A percentile compares a stretch with the other conserved stretches of the same genome.
These are phyloP conservation scores for Onychomys torridus DNA, from an alignment of 2,797 vertebrate species.

Conservation along the genomic window DNA sequence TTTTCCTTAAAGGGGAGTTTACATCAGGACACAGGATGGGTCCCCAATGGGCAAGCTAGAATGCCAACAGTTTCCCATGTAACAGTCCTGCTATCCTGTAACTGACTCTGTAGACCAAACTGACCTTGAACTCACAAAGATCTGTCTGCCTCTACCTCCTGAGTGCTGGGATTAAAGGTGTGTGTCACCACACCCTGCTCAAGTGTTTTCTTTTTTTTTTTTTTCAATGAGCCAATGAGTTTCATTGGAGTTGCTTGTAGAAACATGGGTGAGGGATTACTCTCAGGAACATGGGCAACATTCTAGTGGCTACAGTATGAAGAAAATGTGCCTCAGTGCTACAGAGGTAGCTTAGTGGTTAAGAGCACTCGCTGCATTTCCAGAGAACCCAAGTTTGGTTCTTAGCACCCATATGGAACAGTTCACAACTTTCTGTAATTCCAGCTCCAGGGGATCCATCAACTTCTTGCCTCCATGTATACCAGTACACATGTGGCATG, in stretches of 20 bases:
- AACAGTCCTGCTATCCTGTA: not conserved
- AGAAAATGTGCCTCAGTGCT: not conserved
- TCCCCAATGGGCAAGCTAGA: no score
- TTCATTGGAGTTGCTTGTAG: not conserved
- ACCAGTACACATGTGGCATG: not conserved
- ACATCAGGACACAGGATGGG: no score
- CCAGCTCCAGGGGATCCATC: no score
- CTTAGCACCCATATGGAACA: no score
- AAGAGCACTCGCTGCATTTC: not conserved
- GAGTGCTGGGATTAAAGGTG: not conserved
- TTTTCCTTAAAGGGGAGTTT: no score
- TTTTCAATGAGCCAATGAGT: not conserved
- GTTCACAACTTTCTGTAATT: not conserved
- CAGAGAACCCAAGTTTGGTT: not conserved
- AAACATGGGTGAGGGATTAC: not conserved
- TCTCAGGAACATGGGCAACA: not conserved
- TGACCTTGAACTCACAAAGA: not conserved
- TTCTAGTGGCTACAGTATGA: not conserved
- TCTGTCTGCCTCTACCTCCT: not conserved
- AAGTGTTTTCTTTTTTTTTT: not conserved
- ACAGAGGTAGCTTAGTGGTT: not conserved
- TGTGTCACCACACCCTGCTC: not conserved
- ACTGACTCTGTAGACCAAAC: not conserved
- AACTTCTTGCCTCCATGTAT: not conserved
- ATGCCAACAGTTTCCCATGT: not conserved